These are phyloP conservation scores for Tachystola acroxantha DNA, from an alignment of 2,888 invertebrate species.

Conservation along the genomic window DNA sequence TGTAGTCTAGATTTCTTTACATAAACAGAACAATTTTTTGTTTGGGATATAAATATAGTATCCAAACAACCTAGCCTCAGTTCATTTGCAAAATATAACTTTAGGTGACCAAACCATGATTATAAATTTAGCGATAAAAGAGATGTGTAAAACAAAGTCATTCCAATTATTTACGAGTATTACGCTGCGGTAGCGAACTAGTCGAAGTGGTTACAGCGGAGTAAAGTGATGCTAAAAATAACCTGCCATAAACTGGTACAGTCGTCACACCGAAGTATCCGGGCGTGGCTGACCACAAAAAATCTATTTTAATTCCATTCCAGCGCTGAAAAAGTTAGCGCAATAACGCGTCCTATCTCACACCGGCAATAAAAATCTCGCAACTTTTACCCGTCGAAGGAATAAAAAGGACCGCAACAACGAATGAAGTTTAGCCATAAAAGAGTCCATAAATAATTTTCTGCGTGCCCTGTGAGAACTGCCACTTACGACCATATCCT, in stretches of 20 bases:
- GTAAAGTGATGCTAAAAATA: slow-evolving; percentile 26
- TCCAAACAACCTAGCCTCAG: too few relatives aligned
- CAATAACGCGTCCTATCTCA: slow-evolving; percentile 75
- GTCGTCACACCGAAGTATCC: slow-evolving; percentile 24
- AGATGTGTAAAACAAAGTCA: slow-evolving; percentile 11
- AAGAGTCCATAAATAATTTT: slow-evolving; percentile 72
- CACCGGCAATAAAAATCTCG: slow-evolving; percentile 71
- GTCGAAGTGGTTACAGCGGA: slow-evolving; percentile 9
- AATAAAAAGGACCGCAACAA: slow-evolving; percentile 74
- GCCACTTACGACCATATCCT: slow-evolving; percentile 49
- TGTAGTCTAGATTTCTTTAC: too few relatives aligned
- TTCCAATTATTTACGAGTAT: slow-evolving; percentile 10
- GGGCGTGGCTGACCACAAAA: slow-evolving; percentile 54
- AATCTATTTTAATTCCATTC: slow-evolving; percentile 63
- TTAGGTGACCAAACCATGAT: too few relatives aligned
- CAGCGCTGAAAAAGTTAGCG: slow-evolving; percentile 65
- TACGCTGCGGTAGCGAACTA: slow-evolving; percentile 9
- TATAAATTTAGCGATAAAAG: slow-evolving; percentile 2
- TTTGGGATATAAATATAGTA: too few relatives aligned
- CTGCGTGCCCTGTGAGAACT: slow-evolving; percentile 59
- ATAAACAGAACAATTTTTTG: too few relatives aligned
- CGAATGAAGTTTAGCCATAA: slow-evolving; percentile 77
- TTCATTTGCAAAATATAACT: too few relatives aligned
- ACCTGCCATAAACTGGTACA: slow-evolving; percentile 25
- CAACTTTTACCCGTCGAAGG: slow-evolving; percentile 72